These are phyloP conservation scores for Scelioninae gen. 1 DNA, from an alignment of 2,888 invertebrate species.

Conservation along the genomic window DNA sequence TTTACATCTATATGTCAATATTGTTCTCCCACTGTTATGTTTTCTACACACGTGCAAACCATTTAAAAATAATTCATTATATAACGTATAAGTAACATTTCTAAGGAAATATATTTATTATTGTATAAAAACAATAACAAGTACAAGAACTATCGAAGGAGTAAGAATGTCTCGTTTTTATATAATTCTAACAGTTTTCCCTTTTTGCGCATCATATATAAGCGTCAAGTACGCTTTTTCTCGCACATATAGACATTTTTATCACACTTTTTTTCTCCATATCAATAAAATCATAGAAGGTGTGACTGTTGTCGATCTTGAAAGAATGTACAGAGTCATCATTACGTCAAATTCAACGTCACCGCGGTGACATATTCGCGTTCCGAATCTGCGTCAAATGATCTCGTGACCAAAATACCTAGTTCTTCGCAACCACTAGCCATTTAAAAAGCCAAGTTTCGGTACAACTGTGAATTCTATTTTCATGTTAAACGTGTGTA, in stretches of 20 bases:
- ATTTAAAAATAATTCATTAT: conserved; percentile 3
- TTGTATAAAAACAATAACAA: conserved; percentile 30
- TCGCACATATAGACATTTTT: not conserved
- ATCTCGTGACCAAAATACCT: conserved; percentile 38
- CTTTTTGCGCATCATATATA: conserved; percentile 27
- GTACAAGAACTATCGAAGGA: not conserved
- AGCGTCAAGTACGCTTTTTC: conserved; percentile 30
- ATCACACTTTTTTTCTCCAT: not conserved
- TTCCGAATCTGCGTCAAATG: conserved; percentile 23
- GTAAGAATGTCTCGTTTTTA: conserved; percentile 9
- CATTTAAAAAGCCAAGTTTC: not conserved
- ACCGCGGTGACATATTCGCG: conserved; percentile 25
- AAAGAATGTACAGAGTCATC: conserved; percentile 18
- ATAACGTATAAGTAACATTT: conserved; percentile 13
- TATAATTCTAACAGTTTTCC: conserved; percentile 20
- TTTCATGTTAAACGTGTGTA: conserved; percentile 13
- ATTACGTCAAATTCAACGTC: conserved; percentile 40
- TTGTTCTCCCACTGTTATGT: conserved; percentile 8
- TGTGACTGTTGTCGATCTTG: conserved; percentile 7
- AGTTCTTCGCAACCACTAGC: not conserved
- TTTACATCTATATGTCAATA: conserved; percentile 17
- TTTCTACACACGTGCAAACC: not conserved
- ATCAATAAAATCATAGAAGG: conserved; percentile 8
- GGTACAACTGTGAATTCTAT: conserved; percentile 24
- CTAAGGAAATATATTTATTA: conserved; percentile 19